These are phyloP conservation scores for Amiota mariae DNA, from an alignment of 2,888 invertebrate species.

Conservation along the genomic window DNA sequence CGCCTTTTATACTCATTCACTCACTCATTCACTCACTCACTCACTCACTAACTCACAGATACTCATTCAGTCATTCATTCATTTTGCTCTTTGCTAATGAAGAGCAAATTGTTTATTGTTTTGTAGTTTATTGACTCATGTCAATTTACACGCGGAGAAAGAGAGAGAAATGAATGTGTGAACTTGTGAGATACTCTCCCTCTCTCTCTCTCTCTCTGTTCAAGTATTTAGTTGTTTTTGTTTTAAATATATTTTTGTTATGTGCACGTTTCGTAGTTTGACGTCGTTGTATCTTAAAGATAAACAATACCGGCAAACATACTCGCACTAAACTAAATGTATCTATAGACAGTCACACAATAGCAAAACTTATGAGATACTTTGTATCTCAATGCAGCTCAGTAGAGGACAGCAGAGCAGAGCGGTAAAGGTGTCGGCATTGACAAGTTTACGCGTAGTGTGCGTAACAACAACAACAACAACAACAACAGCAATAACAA, in stretches of 20 bases:
- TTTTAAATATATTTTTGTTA: constrained; percentile 7
- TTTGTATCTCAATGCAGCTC: too few species aligned
- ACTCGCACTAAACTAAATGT: constrained; percentile 24
- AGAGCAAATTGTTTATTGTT: not conserved
- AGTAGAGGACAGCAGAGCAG: too few species aligned
- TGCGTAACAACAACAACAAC: constrained; percentile 2
- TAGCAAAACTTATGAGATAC: too few species aligned
- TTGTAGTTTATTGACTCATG: constrained; percentile 34
- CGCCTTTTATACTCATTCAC: not conserved
- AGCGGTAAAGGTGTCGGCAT: not conserved
- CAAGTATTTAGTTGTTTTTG: not conserved
- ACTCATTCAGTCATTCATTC: not conserved
- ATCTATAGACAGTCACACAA: not conserved
- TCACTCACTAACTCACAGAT: not conserved
- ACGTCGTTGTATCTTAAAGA: constrained; percentile 55
- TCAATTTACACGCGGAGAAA: not conserved
- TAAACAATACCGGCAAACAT: constrained; percentile 66
- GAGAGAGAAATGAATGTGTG: not conserved
- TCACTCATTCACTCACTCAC: not conserved
- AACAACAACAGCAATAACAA: not conserved
- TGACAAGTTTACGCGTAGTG: not conserved
- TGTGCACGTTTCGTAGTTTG: constrained; percentile 31
- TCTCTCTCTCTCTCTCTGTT: not conserved
- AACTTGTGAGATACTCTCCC: not conserved
- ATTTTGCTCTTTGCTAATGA: not conserved